Conservation (phyloP, 2,888 invertebrate species). For the Ophion obscuratus region DNA sequence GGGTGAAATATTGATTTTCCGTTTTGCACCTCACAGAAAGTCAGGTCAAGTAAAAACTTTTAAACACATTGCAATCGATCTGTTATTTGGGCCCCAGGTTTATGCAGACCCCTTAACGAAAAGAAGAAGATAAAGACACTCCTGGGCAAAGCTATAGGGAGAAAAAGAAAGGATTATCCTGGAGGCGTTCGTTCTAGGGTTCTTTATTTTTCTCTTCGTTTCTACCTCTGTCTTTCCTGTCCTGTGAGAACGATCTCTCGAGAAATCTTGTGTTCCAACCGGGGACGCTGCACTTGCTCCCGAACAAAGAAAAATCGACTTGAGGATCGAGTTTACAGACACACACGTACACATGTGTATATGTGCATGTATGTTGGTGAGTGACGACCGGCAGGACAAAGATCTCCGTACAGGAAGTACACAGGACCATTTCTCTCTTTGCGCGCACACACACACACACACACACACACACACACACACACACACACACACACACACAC, state of each 20-base stretch:
- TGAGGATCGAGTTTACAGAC: background rate
- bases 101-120: too few relatives aligned
- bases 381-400: slow-evolving; percentile 51
- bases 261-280: slow-evolving; percentile 24
- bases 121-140: background rate
- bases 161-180: background rate
- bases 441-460: background rate
- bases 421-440: slow-evolving; percentile 24
- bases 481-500: background rate
- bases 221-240: slow-evolving; percentile 3
- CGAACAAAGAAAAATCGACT: slow-evolving; percentile 58
- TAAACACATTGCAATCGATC: too few relatives aligned
- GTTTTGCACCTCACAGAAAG: too few relatives aligned
- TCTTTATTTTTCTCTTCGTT: background rate
- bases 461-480: too few relatives aligned
- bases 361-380: slow-evolving; percentile 10
- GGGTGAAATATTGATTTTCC: too few relatives aligned
- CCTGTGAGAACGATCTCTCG: slow-evolving; percentile 42
- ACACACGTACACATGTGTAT: background rate
- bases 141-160: background rate
- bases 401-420: slow-evolving; percentile 40
- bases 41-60: too few relatives aligned
- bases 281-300: slow-evolving; percentile 43
- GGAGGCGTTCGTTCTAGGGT: background rate
- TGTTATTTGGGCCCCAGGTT: too few relatives aligned